Evolutionary conservation across 1,140 invertebrate species (phyloP).

Genomic region (Drosophila pseudoobscura): DNA sequence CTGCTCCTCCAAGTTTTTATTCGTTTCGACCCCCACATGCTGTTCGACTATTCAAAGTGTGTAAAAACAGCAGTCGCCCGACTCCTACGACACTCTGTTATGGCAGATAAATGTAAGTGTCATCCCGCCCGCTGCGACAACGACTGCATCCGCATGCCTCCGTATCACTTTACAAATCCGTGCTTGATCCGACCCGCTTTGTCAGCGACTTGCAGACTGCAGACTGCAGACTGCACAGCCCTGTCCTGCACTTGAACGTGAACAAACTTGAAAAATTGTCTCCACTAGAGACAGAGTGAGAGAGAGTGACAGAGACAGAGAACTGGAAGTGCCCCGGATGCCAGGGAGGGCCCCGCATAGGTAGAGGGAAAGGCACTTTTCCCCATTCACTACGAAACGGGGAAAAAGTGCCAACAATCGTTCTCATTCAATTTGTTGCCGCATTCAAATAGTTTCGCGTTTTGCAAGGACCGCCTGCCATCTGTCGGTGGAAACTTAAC

Average conservation of each 20-base stretch:
- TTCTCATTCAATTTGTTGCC: slow-evolving; percentile 64
- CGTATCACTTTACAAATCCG: slow-evolving; percentile 39
- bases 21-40: not conserved
- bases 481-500: slow-evolving; percentile 50
- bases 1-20: not conserved
- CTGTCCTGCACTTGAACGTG: slow-evolving; percentile 27
- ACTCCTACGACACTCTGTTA: slow-evolving; percentile 16
- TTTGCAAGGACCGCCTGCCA: not conserved
- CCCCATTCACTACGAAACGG: no score
- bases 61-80: slow-evolving; percentile 2
- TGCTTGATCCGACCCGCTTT: slow-evolving; percentile 5
- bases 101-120: slow-evolving; percentile 51
- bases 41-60: not conserved
- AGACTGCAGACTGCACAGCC: no score
- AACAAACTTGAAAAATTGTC: slow-evolving; percentile 53
- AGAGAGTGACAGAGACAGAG: no score
- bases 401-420: slow-evolving; percentile 51
- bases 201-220: not conserved
- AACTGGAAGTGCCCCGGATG: slow-evolving; percentile 16
- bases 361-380: no score
- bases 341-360: not conserved
- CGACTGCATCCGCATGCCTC: slow-evolving; percentile 20
- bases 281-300: not conserved
- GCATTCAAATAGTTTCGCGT: slow-evolving; percentile 38
- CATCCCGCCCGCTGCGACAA: slow-evolving; percentile 15